Evolutionary conservation across 2,888 invertebrate species (phyloP), one percentile per base, ranked within the genome.

Genomic region (Loripinus fragilis): DNA sequence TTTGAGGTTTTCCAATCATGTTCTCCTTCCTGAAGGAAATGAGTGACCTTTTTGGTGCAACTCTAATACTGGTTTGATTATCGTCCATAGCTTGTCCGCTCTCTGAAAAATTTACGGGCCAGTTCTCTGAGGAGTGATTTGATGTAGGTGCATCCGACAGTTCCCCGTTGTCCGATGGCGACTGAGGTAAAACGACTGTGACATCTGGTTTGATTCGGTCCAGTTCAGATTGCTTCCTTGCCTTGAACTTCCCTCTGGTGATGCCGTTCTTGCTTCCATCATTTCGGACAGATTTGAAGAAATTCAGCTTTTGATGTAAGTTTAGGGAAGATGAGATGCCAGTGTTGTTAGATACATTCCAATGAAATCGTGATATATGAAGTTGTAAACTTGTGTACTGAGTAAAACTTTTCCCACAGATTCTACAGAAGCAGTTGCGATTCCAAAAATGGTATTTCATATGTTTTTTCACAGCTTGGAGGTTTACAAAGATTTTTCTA

Each of bases 341-440:
- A 25, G 70, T 55, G 60, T 80, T 76, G n/a, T 75, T 70, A n/a
- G 41, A 45, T 10, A 74, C 79, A 55, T 78, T 76, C 78, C 79
- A 79, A 60, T 84, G 84, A 64, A 77, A 77, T 67, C 77, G 55
- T 12, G 81, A 77, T 41, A 93, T 91, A 83, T 94, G 94, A 64
- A 93, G 91, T 41, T 93, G 90, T 45, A 94, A 87, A 76, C 93
- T 93, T 30, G 92, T 85, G 45, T 91, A 88, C 75, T 93, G 93
- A 64, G 90, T 91, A 80, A 94, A 94, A n/a, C 92, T 92, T 71
- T 91, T 88, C 17, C 93, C 92, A 86, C 94, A 93, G 17, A 81
- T 76, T 68, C 76, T 48, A 50, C 85, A 85, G 50, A 76, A 81
- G 71, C 75, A 85, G 60, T 80, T 81, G 60, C 75, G 73, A 50